A percentile compares a stretch with the other conserved stretches of the same genome.
phyloP scores from a whole-genome alignment of 1,140 invertebrate species.

The Harlomillsia oculata region DNA sequence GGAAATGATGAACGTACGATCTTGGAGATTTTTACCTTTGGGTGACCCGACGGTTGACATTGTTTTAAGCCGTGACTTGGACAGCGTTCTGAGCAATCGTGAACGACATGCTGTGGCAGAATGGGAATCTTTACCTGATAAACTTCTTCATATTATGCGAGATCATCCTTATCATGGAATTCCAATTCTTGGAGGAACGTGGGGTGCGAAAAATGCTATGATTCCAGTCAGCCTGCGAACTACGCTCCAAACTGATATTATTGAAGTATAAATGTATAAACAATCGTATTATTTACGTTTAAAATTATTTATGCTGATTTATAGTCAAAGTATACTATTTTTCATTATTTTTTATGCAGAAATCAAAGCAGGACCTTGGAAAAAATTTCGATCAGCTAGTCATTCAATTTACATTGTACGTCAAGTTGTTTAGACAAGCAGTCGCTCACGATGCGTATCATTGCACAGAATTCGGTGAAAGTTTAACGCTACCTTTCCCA shows the following conservation, averaged over 20 bases:
- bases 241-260: not conserved
- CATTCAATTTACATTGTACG: not conserved
- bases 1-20: not conserved
- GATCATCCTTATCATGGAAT: constrained; percentile 31
- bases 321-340: not conserved
- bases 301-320: not conserved
- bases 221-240: not conserved
- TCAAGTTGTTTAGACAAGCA: not conserved
- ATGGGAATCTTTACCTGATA: constrained; percentile 33
- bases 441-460: constrained; percentile 17
- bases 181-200: constrained; percentile 11
- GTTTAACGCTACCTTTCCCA: constrained; percentile 2
- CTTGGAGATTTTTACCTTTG: constrained; percentile 32
- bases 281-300: not conserved
- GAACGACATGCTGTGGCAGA: constrained; percentile 35
- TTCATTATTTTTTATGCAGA: not conserved
- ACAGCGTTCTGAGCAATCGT: constrained; percentile 20
- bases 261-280: not conserved
- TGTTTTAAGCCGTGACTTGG: constrained; percentile 31
- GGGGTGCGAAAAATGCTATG: constrained; percentile 20
- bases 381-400: constrained; percentile 8
- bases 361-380: not conserved
- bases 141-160: constrained; percentile 36
- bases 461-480: not conserved
- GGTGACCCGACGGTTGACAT: constrained; percentile 27